Evolutionary conservation across 2,113 vertebrate species (phyloP), one percentile per base, ranked within the genome.

Genomic region (Albula goreensis): DNA sequence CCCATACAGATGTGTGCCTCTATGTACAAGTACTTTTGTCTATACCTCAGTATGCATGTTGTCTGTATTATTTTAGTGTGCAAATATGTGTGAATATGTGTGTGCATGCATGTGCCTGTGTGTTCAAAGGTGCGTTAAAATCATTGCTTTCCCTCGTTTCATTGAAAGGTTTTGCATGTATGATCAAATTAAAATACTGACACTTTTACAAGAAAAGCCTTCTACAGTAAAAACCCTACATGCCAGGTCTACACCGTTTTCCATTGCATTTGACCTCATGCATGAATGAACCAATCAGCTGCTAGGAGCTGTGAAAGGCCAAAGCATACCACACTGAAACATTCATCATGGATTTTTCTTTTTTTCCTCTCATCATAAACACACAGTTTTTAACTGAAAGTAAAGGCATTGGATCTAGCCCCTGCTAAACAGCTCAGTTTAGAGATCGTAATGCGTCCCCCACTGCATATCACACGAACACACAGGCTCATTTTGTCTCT

Each of bases 401-500:
- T 6, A 66, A n/a, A 41, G 13, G 51, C 15, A 83, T 22, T 19
- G 60, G 17, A 66, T 51, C 70, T 50, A 80, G 17, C 2, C 51
- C 17, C 50, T 53, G 49, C 31, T n/a, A 48, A 80, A 78, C 50
- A 50, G 84, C 74, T 52, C 13, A 79, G 31, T 52, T 57, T 49
- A 79, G 10, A 74, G 53, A 78, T 12, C 50, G 22, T 51, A 50
- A 79, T 56, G 6, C 31, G 31, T 78, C 41, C 70, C 17, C 31
- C 31, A 56, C 84, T 9, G 51, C 91, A 89, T 89, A 94, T 95
- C 94, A 95, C 31, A 95, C 95, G 92, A 95, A 93, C 91, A 90
- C 89, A 91, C 91, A 82, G 90, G 91, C 91, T 92, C 92, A 93
- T 93, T 95, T 93, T 91, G 91, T 94, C 94, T 95, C 92, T 94